Percentiles rank a stretch among this genome's conserved stretches.
These are phyloP conservation scores for Amphimallon solstitiale DNA, from an alignment of 2,888 invertebrate genomes.

Conservation along the genomic window DNA sequence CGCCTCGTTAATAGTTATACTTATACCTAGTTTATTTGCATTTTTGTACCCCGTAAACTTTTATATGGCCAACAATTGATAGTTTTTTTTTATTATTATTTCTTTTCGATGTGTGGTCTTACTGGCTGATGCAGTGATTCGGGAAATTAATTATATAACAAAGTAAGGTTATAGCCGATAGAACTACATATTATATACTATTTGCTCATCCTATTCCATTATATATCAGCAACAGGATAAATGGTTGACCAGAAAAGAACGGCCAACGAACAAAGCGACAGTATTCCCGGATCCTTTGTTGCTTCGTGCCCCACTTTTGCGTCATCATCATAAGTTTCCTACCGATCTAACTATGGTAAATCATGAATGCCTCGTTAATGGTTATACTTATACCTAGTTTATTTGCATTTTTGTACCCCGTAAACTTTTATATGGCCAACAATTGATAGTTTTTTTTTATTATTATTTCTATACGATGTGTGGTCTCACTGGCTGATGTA, in stretches of 20 bases:
- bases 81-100: background rate
- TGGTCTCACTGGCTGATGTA: too few species aligned
- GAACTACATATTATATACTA: too few species aligned
- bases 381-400: constrained; percentile 2
- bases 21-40: constrained; percentile 9
- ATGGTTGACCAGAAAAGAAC: too few species aligned
- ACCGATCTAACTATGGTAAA: constrained; percentile 7
- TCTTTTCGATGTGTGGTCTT: constrained; percentile 2
- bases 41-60: background rate
- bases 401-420: constrained; percentile 4
- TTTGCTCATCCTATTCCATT: too few species aligned
- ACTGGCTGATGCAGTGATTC: too few species aligned
- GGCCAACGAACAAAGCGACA: too few species aligned
- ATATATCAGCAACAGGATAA: too few species aligned
- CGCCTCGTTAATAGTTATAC: background rate
- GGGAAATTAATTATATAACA: too few species aligned
- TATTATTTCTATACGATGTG: background rate
- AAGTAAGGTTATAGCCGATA: too few species aligned
- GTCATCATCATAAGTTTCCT: constrained; percentile 13
- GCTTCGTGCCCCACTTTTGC: too few species aligned
- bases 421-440: background rate
- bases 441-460: background rate
- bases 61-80: background rate
- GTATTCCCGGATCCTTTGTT: too few species aligned
- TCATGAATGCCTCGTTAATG: background rate